phyloP scores from a whole-genome alignment of 2,797 vertebrate species.

The Chiloscyllium punctatum region DNA sequence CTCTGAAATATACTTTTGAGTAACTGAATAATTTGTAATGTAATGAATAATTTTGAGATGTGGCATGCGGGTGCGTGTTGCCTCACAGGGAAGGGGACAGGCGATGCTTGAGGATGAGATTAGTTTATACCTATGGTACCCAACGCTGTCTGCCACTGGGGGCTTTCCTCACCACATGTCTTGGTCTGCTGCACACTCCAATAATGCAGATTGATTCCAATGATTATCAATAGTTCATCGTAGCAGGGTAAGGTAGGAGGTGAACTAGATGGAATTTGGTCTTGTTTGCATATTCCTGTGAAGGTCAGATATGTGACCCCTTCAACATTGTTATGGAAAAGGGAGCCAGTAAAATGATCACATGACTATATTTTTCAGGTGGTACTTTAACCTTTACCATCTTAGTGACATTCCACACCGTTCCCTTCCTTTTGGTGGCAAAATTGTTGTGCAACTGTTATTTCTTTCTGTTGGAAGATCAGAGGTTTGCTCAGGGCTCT shows the following conservation, averaged over 20 bases:
- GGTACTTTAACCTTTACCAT: too few species aligned
- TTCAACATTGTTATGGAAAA: neutral
- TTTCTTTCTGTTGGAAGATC: constrained; percentile 2
- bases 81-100: neutral
- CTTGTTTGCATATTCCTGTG: neutral
- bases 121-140: neutral
- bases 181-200: neutral
- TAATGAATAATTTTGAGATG: neutral
- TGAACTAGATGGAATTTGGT: neutral
- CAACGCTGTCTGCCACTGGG: neutral
- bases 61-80: neutral
- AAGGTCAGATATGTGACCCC: neutral
- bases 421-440: neutral
- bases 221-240: neutral
- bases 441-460: neutral
- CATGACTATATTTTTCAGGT: neutral
- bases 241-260: neutral
- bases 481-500: neutral
- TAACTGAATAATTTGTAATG: neutral
- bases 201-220: neutral
- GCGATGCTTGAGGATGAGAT: neutral
- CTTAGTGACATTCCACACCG: neutral
- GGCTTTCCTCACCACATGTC: neutral
- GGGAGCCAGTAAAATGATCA: neutral
- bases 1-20: neutral